Evolutionary conservation across 2,888 invertebrate genomes (phyloP).

Genomic region (Mythimna lalbum): DNA sequence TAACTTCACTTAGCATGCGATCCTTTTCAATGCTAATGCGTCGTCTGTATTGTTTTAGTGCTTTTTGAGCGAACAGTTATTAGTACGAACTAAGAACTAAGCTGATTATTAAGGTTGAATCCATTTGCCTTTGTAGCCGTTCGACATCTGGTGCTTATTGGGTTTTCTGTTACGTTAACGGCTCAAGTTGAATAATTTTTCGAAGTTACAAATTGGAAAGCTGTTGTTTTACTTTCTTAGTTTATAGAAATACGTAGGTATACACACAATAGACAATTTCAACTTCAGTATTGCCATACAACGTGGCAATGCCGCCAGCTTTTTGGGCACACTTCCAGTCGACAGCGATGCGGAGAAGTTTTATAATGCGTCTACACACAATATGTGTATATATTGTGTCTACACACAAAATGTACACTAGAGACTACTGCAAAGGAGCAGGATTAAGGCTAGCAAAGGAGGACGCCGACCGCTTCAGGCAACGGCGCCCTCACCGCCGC

Average conservation of each 20-base stretch:
- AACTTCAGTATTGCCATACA: no score
- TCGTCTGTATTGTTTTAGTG: slow-evolving; percentile 30
- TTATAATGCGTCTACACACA: no score
- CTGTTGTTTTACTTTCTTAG: neutral
- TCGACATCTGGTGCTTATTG: neutral
- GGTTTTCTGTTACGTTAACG: neutral
- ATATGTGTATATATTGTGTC: no score
- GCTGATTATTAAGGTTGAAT: slow-evolving; percentile 14
- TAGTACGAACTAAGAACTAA: slow-evolving; percentile 32
- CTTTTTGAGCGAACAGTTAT: slow-evolving; percentile 26
- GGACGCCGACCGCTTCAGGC: no score
- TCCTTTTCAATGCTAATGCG: slow-evolving; percentile 49
- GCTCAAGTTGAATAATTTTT: neutral
- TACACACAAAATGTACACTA: no score
- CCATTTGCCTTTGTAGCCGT: slow-evolving; percentile 11
- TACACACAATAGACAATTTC: no score
- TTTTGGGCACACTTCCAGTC: no score
- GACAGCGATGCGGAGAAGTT: no score
- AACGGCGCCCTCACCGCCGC: no score
- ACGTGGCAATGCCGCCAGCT: no score
- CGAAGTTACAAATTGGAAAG: neutral
- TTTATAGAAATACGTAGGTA: neutral
- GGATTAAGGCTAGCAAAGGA: no score
- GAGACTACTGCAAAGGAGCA: no score
- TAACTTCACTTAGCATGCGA: slow-evolving; percentile 59